A percentile compares a stretch with the other conserved stretches of the same genome.
phyloP scores from a whole-genome alignment of 2,113 vertebrate species.

The Hyaena hyaena region DNA sequence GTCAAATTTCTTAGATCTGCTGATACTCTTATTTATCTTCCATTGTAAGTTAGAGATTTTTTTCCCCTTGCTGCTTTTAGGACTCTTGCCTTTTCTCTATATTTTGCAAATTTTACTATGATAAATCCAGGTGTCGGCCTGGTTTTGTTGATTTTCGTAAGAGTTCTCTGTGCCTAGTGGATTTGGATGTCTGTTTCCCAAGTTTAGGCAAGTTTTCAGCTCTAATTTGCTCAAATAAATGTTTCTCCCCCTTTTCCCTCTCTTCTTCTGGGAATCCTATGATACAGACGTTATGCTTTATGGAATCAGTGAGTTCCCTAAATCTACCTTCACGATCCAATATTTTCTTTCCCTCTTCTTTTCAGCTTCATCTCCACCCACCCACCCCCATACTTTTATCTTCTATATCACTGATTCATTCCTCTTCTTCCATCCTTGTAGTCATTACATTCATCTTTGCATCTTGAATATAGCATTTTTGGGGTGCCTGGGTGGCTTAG shows the following conservation, averaged over 20 bases:
- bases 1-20: neutral
- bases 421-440: neutral
- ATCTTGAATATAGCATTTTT: neutral
- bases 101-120: neutral
- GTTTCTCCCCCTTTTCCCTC: neutral
- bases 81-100: neutral
- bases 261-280: neutral
- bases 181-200: neutral
- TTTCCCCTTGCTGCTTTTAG: neutral
- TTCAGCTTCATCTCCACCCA: neutral
- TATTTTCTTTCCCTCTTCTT: neutral
- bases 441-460: neutral
- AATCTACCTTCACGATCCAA: neutral
- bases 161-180: neutral
- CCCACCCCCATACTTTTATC: neutral
- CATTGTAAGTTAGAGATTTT: neutral
- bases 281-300: neutral
- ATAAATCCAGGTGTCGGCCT: neutral
- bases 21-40: neutral
- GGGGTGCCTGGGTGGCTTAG: too few species aligned
- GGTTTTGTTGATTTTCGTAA: neutral
- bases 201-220: neutral
- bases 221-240: neutral
- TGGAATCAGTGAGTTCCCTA: neutral
- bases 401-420: neutral